phyloP scores from a whole-genome alignment of 2,797 vertebrate species.

The Poecile montanus region DNA sequence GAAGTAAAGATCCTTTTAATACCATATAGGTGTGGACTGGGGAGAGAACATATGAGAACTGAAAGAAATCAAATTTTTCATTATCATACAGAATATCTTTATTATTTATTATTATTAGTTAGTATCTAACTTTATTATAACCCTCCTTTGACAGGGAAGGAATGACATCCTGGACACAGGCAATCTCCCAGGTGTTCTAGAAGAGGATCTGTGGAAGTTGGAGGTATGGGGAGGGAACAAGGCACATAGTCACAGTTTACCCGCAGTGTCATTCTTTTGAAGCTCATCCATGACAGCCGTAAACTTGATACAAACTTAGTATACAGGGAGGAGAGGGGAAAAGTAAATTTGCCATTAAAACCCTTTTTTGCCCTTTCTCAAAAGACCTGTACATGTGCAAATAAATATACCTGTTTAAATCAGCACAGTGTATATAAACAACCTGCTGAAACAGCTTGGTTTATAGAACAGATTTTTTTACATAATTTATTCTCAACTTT shows the following conservation, averaged over 20 bases:
- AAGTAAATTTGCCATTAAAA: neutral
- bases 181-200: neutral
- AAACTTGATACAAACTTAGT: neutral
- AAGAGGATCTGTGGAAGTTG: neutral
- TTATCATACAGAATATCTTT: neutral
- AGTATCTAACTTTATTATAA: neutral
- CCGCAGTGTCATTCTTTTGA: neutral
- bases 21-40: accelerated
- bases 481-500: neutral
- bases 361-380: neutral
- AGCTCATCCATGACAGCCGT: neutral
- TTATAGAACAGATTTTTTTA: neutral
- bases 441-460: neutral
- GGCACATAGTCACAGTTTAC: neutral
- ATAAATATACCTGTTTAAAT: neutral
- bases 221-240: neutral
- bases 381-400: neutral
- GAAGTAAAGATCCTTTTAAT: neutral
- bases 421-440: neutral
- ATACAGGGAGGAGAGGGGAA: too few relatives aligned
- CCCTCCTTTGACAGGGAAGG: neutral
- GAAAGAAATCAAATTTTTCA: neutral
- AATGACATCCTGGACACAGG: neutral
- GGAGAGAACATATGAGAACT: neutral
- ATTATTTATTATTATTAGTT: neutral